These are phyloP conservation scores for Tinamus guttatus DNA, from an alignment of 2,113 vertebrate genomes.

Conservation along the genomic window DNA sequence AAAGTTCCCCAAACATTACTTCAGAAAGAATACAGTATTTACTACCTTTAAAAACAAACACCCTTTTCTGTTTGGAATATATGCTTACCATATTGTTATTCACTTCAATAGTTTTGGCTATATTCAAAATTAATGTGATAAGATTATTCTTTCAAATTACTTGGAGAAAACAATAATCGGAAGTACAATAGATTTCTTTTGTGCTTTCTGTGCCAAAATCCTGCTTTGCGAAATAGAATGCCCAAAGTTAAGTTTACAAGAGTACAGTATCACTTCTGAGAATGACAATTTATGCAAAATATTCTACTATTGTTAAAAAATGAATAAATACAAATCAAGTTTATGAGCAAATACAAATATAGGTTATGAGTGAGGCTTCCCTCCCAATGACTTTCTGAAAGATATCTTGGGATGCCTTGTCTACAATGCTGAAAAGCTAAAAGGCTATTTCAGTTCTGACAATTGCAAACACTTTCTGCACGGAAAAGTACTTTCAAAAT, in stretches of 20 bases:
- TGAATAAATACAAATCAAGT: background rate
- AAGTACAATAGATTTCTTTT: background rate
- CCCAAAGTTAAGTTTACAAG: background rate
- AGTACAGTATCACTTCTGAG: background rate
- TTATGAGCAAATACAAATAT: background rate
- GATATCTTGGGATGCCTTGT: background rate
- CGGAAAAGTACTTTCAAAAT: background rate
- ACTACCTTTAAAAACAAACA: background rate
- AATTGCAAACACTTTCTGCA: background rate
- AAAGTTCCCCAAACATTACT: background rate
- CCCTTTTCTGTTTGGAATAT: background rate
- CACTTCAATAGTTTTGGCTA: background rate
- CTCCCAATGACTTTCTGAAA: background rate
- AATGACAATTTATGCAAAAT: background rate
- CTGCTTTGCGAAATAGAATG: background rate
- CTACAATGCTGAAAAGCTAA: background rate
- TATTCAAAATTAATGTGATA: background rate
- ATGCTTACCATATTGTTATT: background rate
- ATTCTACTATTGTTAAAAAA: background rate
- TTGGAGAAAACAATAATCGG: background rate
- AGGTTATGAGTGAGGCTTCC: background rate
- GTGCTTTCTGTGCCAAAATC: background rate
- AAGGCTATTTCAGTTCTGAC: background rate
- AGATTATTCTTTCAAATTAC: slow-evolving; percentile 1
- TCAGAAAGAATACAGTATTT: background rate